phyloP scores from a whole-genome alignment of 2,113 vertebrate species.

The Perca flavescens region DNA sequence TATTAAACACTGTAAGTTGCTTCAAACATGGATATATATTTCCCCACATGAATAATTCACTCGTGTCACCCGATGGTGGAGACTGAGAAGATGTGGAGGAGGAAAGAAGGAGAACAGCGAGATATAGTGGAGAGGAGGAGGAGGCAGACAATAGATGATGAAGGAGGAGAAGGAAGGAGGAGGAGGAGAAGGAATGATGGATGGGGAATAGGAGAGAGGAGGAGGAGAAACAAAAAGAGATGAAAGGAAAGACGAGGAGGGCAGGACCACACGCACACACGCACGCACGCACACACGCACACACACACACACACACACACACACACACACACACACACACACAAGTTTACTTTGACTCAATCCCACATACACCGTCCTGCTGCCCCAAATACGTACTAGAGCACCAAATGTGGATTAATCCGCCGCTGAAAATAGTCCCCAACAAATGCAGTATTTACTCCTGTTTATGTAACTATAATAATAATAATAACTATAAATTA shows the following conservation, averaged over 20 bases:
- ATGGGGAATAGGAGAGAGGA: not conserved
- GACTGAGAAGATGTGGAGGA: not conserved
- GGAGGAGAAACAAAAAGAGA: not conserved
- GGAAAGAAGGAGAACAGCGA: not conserved
- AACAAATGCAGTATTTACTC: not conserved
- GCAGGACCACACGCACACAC: no score
- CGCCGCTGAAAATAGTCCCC: not conserved
- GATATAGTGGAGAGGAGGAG: not conserved
- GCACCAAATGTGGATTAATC: not conserved
- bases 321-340: not conserved
- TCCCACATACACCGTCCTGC: not conserved
- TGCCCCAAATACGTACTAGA: not conserved
- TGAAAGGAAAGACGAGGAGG: not conserved
- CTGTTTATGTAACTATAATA: not conserved
- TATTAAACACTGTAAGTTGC: slow-evolving; percentile 60
- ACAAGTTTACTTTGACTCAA: not conserved
- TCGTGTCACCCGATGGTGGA: slow-evolving; percentile 15
- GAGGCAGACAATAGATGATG: slow-evolving; percentile 39
- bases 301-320: not conserved
- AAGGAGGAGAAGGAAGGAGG: not conserved
- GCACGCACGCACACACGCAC: no score
- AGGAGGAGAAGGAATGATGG: not conserved
- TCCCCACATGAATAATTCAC: slow-evolving; percentile 75
- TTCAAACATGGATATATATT: slow-evolving; percentile 69
- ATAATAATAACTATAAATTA: no score